These are phyloP conservation scores for Nasonovia ribisnigri DNA, from an alignment of 2,888 invertebrate genomes.

Conservation along the genomic window DNA sequence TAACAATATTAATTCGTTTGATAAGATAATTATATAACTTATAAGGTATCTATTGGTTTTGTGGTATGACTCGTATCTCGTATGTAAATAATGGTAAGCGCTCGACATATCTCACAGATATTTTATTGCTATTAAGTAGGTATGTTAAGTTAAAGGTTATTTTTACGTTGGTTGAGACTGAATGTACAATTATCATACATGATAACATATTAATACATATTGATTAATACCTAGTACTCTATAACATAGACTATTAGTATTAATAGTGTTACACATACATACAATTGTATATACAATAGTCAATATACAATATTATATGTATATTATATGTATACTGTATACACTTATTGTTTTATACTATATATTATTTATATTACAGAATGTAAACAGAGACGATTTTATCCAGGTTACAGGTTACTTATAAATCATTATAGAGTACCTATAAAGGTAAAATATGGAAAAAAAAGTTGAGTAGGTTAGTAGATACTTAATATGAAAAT, in stretches of 20 bases:
- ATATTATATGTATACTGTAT: neutral
- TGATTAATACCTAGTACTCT: neutral
- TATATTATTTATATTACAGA: neutral
- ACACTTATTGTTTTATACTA: neutral
- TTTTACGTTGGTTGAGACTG: neutral
- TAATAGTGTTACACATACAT: neutral
- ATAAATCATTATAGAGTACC: neutral
- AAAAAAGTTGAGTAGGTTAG: too few species aligned
- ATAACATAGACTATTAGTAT: neutral
- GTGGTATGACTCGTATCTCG: neutral
- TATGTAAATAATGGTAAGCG: slow-evolving; percentile 34
- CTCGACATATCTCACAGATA: neutral
- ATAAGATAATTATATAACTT: slow-evolving; percentile 34
- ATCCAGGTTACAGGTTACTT: neutral
- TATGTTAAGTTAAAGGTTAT: neutral
- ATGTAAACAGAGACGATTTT: neutral
- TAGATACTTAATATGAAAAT: neutral
- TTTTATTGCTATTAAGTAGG: neutral
- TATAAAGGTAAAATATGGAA: neutral
- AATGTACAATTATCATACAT: neutral
- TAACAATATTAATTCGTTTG: slow-evolving; percentile 45
- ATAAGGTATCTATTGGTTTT: neutral
- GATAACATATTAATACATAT: neutral
- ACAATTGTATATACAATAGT: too few species aligned
- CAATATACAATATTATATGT: too few species aligned